Conservation (phyloP, 2,888 invertebrate species). For the Parapristionchus giblindavisi region DNA sequence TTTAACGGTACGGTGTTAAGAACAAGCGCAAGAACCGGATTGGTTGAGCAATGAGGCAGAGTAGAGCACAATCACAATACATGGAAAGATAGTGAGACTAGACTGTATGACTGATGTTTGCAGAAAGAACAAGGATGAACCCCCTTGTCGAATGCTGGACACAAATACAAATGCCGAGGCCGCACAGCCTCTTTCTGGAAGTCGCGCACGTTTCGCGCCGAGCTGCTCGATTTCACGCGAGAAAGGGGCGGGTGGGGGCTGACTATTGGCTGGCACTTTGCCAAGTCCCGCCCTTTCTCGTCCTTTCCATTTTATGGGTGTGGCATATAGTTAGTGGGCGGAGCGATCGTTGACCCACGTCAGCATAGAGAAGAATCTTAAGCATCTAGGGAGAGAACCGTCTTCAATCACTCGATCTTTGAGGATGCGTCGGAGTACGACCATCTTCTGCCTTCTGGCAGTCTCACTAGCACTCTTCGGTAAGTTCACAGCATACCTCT, state of each 20-base stretch:
- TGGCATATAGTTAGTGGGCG: constrained; percentile 6
- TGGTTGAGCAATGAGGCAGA: constrained; percentile 3
- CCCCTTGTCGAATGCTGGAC: too few relatives aligned
- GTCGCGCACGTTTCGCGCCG: constrained; percentile 1
- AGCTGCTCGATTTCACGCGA: not conserved
- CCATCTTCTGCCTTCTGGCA: constrained; percentile 42
- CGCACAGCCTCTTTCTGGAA: not conserved
- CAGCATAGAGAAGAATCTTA: constrained; percentile 21
- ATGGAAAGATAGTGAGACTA: too few relatives aligned
- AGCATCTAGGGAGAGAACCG: not conserved
- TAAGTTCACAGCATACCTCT: not conserved
- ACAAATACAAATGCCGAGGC: too few relatives aligned
- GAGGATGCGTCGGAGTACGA: constrained; percentile 39
- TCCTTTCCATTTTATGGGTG: constrained; percentile 1
- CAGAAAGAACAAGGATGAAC: too few relatives aligned
- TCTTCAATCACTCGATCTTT: constrained; percentile 6
- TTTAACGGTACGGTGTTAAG: not conserved
- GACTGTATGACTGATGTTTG: too few relatives aligned
- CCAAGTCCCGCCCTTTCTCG: constrained; percentile 6
- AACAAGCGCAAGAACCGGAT: too few relatives aligned
- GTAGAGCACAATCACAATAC: too few relatives aligned
- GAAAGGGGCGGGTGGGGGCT: too few relatives aligned
- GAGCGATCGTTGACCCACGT: constrained; percentile 12
- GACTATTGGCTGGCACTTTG: constrained; percentile 16
- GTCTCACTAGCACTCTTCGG: constrained; percentile 26